Evolutionary conservation across 2,888 invertebrate genomes (phyloP).

Genomic region (Allacma fusca): DNA sequence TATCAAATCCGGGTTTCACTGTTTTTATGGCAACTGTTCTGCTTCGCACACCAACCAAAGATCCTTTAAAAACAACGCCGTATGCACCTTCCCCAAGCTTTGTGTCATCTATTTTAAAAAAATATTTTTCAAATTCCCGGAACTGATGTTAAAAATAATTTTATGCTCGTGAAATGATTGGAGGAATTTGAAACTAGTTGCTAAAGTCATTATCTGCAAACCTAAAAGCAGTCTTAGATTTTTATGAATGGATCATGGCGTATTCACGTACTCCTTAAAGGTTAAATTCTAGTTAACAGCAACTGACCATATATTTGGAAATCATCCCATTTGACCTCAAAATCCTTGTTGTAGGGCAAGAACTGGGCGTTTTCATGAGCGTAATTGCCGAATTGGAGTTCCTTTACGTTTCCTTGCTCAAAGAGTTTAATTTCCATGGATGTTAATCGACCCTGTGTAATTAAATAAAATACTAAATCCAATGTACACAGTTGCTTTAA

Average conservation of each 20-base stretch:
- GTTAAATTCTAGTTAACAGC: background rate
- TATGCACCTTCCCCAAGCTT: conserved; percentile 3
- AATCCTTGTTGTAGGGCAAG: conserved; percentile 22
- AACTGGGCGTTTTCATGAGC: conserved; percentile 28
- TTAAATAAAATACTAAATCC: too few species aligned
- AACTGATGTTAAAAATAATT: too few species aligned
- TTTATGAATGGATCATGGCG: too few species aligned
- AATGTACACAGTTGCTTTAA: too few species aligned
- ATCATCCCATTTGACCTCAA: background rate
- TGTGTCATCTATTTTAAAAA: too few species aligned
- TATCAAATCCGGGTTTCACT: background rate
- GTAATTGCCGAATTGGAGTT: background rate
- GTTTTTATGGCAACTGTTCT: background rate
- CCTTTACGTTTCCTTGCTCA: conserved; percentile 11
- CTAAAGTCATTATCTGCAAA: too few species aligned
- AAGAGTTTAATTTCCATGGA: background rate
- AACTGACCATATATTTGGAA: background rate
- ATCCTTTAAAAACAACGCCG: background rate
- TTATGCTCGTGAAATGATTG: too few species aligned
- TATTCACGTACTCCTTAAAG: background rate
- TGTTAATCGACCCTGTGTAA: background rate
- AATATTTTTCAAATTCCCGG: too few species aligned
- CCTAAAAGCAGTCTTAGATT: too few species aligned
- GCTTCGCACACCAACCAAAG: background rate
- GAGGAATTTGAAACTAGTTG: too few species aligned